Evolutionary conservation across 2,888 invertebrate genomes (phyloP), one percentile per base, ranked within the genome.

Genomic region (Sarcophaga subvicina): DNA sequence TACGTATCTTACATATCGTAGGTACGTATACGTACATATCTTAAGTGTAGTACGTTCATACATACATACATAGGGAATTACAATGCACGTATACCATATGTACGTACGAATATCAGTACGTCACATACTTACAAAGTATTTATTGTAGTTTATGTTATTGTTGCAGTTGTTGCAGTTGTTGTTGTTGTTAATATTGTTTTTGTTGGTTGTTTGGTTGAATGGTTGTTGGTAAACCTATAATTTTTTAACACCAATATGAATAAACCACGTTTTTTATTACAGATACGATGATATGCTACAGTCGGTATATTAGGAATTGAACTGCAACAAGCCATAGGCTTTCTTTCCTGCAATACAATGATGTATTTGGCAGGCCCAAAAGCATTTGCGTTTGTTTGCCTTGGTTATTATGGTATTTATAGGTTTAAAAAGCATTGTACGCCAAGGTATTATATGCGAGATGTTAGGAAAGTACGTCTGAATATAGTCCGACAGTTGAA

Each of bases 191-290:
- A 37, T 66, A n/a, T 62, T 45, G 8, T 54, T 54, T 12, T 54
- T 60, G 82, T 76, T 85, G 79, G 77, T 69, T 81, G 67, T 75
- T 78, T 84, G 76, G 62, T 82, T 84, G 81, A 82, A 84, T 87
- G 81, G 81, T 87, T 87, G 84, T 83, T 81, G 87, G 81, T 80
- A 87, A 87, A 87, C 84, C 79, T 87, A 87, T 87, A 87, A 87
- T 87, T 87, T 87, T 84, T 87, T 87, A 83, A 84, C 87, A 87
- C 87, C 87, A 87, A 80, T 83, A 73, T 87, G 78, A 84, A 79
- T 79, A 84, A 79, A 80, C 81, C 71, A 81, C 59, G 83, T 54
- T 79, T 82, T 75, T n/a, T n/a, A 49, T 4, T 69, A 82, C 69
- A 71, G 73, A 62, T 73, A 47, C 80, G 12, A 12, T 17, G 37